Base-by-base conservation (phyloP, 2,888 invertebrate genomes). In the Tachina fera region DNA sequence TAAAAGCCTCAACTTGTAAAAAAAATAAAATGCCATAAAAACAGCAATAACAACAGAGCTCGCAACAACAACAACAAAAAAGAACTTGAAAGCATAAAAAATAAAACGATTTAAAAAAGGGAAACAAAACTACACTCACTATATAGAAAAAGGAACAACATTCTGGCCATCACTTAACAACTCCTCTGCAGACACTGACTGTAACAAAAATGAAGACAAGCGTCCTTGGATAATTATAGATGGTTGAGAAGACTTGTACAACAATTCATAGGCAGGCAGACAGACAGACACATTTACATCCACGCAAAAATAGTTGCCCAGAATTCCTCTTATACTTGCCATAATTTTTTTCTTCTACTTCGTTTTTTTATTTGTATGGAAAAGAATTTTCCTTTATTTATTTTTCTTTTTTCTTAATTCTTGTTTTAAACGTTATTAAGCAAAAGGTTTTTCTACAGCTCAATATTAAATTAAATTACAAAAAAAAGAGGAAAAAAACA, bases 191-290 rank as follows among this genome's bases (percentile, higher is more conserved):
- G 63, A 76, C 63, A 47, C 43, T 70, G 75, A 68, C 60, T 78
- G 39, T 22, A 63, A 63, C 77, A 39, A 75, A 83, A 86, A 83
- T 86, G 86, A 86, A 86, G 83, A 86, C 86, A 86, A 83, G 86
- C 86, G 86, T 86, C 86, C 86, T 86, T 86, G 86, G 86, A 86
- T 86, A 86, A 86, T 86, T 86, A 86, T 83, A 83, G 83, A 5
- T 85, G 77, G 77, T 75, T 78, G 81, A 31, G 67, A 68, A 31
- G 67, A 68, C 53, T 78, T 61, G 41, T 68, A 81, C 72, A 84
- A 65, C 79, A 79, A 79, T 56, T 65, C 65, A 56, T 65, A 65
- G 75, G 58, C 45, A 81, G 53, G 11, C 49, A 61, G 47, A 49
- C 72, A 45, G 68, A 70, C 70, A 43, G 51, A 79, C 78, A 84